Evolutionary conservation across 2,888 invertebrate species (phyloP).

Genomic region (Schrankia costaestrigalis): DNA sequence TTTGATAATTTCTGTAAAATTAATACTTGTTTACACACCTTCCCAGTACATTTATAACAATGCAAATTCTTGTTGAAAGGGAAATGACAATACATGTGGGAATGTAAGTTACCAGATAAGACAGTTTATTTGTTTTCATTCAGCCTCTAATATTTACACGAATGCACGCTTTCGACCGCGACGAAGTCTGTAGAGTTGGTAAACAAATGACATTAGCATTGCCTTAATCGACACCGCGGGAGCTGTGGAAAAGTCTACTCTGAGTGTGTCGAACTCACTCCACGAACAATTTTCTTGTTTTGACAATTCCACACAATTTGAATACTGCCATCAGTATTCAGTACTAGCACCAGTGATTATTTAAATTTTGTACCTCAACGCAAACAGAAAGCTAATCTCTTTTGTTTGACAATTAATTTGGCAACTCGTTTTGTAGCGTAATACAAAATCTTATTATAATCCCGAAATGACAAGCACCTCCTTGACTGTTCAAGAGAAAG

Average conservation of each 20-base stretch:
- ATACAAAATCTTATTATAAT: slow-evolving; percentile 36
- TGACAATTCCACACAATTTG: slow-evolving; percentile 62
- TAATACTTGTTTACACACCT: no score
- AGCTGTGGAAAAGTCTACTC: slow-evolving; percentile 41
- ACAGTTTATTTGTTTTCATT: slow-evolving; percentile 46
- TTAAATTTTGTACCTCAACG: slow-evolving; percentile 62
- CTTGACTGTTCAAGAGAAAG: slow-evolving; percentile 26
- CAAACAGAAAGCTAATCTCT: slow-evolving; percentile 58
- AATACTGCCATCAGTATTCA: slow-evolving; percentile 63
- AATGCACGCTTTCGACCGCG: slow-evolving; percentile 47
- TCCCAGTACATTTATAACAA: no score
- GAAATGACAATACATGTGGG: slow-evolving; percentile 41
- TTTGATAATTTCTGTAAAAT: no score
- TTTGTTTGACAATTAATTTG: slow-evolving; percentile 60
- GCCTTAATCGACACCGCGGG: slow-evolving; percentile 69
- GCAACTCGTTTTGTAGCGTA: slow-evolving; percentile 44
- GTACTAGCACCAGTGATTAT: slow-evolving; percentile 57
- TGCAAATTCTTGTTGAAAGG: slow-evolving; percentile 19
- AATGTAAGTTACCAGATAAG: slow-evolving; percentile 51
- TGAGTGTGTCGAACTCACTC: slow-evolving; percentile 40
- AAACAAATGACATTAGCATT: slow-evolving; percentile 73
- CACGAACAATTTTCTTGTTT: slow-evolving; percentile 64
- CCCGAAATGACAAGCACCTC: slow-evolving; percentile 32
- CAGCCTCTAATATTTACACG: slow-evolving; percentile 49
- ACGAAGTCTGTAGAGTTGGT: slow-evolving; percentile 58